These are phyloP conservation scores for Pyrrhia umbra DNA, from an alignment of 2,888 invertebrate genomes.

Conservation along the genomic window DNA sequence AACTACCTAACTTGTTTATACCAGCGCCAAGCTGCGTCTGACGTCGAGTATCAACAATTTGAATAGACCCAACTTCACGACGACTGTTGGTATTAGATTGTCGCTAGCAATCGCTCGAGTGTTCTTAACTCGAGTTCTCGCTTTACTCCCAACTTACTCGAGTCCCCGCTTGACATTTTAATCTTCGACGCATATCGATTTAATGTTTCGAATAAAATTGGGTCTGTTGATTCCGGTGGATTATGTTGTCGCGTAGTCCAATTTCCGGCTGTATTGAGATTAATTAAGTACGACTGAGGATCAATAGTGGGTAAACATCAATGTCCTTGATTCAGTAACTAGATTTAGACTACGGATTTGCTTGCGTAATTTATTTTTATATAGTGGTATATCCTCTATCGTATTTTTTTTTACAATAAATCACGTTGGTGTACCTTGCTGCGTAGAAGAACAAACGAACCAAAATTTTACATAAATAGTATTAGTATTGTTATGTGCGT, in stretches of 20 bases:
- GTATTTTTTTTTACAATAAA: too few species aligned
- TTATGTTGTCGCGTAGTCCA: not conserved
- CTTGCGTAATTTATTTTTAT: too few species aligned
- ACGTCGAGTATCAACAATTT: slow-evolving; percentile 56
- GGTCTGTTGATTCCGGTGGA: not conserved
- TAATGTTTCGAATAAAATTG: slow-evolving; percentile 28
- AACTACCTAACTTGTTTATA: slow-evolving; percentile 38
- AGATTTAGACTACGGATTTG: not conserved
- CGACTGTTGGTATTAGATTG: slow-evolving; percentile 57
- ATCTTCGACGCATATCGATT: slow-evolving; percentile 37
- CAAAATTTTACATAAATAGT: too few species aligned
- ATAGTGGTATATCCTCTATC: too few species aligned
- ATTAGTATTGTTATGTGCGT: too few species aligned
- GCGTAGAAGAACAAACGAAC: too few species aligned
- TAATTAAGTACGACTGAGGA: not conserved
- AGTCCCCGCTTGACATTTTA: slow-evolving; percentile 42
- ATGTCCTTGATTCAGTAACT: not conserved
- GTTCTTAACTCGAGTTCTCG: slow-evolving; percentile 34
- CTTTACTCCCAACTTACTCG: slow-evolving; percentile 23
- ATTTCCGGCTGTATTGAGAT: not conserved
- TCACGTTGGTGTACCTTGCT: too few species aligned
- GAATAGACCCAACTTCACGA: slow-evolving; percentile 47
- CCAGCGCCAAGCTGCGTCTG: slow-evolving; percentile 41
- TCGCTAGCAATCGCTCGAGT: slow-evolving; percentile 44
- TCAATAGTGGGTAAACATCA: not conserved